phyloP scores from a whole-genome alignment of 2,113 vertebrate genomes.

The Sceloporus tristichus region DNA sequence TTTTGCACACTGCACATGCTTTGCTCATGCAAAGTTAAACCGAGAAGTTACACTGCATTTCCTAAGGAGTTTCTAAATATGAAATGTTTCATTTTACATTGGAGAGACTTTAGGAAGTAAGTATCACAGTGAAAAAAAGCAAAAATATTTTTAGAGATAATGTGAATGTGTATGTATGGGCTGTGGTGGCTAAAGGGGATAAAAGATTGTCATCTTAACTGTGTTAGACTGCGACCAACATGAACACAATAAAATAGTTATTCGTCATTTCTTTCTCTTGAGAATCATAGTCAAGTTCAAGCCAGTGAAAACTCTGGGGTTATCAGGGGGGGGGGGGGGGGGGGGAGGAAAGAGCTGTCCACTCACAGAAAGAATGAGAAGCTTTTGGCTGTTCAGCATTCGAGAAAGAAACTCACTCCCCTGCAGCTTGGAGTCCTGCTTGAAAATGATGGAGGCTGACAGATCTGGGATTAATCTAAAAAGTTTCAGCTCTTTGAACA shows the following conservation, averaged over 20 bases:
- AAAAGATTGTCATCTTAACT: constrained; percentile 24
- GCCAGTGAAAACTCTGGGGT: constrained; percentile 48
- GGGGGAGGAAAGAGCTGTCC: constrained; percentile 41
- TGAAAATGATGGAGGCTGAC: constrained; percentile 73
- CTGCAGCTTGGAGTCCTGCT: constrained; percentile 54
- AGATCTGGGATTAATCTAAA: constrained; percentile 75
- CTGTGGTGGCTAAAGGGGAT: background rate
- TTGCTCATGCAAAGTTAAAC: background rate
- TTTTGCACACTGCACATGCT: background rate
- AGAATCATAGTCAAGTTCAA: constrained; percentile 34
- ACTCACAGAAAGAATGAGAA: constrained; percentile 45
- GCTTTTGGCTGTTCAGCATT: constrained; percentile 50
- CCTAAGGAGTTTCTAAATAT: constrained; percentile 16
- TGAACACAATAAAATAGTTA: constrained; percentile 18
- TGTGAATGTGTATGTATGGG: background rate
- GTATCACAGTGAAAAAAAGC: background rate
- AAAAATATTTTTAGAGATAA: constrained; percentile 12
- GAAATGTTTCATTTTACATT: constrained; percentile 37
- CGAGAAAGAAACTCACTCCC: constrained; percentile 44
- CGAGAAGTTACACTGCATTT: background rate
- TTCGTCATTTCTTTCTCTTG: constrained; percentile 26
- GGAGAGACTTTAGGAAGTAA: background rate
- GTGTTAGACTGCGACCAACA: constrained; percentile 39
- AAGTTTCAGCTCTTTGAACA: constrained; percentile 72
- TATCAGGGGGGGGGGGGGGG: constrained; percentile 54